These are phyloP conservation scores for Drepanosiphum platanoidis DNA, from an alignment of 2,888 invertebrate genomes.

Conservation along the genomic window DNA sequence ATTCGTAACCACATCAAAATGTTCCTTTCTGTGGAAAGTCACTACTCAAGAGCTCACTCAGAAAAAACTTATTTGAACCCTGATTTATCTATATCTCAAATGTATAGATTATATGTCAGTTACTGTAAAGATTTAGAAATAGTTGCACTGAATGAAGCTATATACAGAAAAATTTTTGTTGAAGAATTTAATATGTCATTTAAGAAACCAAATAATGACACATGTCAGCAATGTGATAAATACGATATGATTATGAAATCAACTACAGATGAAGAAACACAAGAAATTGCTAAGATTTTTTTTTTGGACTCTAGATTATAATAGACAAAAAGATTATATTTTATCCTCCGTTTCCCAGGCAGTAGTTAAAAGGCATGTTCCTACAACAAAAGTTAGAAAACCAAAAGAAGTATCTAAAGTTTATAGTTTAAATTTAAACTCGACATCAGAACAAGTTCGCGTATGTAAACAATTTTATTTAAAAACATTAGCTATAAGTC, in stretches of 20 bases:
- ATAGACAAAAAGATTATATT: conserved; percentile 8
- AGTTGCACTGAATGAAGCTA: conserved; percentile 44
- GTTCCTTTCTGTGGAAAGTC: conserved; percentile 51
- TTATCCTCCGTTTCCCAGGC: not conserved
- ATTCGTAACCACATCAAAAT: conserved; percentile 52
- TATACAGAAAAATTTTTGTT: conserved; percentile 50
- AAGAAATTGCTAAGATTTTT: conserved; percentile 7
- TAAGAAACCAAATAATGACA: conserved; percentile 20
- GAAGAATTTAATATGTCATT: conserved; percentile 26
- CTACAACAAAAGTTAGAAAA: conserved; percentile 8
- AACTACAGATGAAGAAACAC: conserved; percentile 44
- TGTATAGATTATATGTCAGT: conserved; percentile 60
- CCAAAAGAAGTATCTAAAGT: not conserved
- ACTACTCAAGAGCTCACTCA: conserved; percentile 50
- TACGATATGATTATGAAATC: conserved; percentile 58
- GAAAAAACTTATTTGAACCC: conserved; percentile 52
- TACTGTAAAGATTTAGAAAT: conserved; percentile 44
- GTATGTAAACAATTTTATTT: conserved; percentile 29
- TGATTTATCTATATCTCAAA: conserved; percentile 55
- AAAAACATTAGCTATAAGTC: conserved; percentile 21
- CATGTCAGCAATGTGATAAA: conserved; percentile 20
- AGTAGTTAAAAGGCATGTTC: conserved; percentile 10
- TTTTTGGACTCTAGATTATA: conserved; percentile 6
- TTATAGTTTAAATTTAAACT: not conserved
- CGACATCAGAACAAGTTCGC: conserved; percentile 11